Percentiles rank a stretch among this genome's conserved stretches.
Evolutionary conservation across 2,113 vertebrate genomes (phyloP).

Genomic region (Cinclus cinclus): DNA sequence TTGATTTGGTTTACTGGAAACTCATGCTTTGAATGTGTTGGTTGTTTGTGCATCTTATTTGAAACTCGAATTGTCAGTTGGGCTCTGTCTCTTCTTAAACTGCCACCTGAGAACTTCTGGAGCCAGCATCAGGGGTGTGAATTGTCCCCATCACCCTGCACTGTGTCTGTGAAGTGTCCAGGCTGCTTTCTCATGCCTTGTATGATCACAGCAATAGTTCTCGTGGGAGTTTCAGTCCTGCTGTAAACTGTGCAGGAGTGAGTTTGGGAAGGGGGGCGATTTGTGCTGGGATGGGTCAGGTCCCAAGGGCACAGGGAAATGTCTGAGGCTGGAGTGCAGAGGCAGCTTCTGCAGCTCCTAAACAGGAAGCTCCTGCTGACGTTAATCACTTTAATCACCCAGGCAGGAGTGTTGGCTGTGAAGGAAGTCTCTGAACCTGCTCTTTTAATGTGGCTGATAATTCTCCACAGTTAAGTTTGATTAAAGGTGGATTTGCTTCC

Average conservation of each 20-base stretch:
- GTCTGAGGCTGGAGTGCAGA: neutral
- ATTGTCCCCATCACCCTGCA: fast-evolving
- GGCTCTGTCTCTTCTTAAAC: neutral
- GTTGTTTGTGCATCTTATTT: neutral
- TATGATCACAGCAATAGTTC: neutral
- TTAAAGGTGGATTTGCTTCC: neutral
- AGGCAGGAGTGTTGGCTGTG: neutral
- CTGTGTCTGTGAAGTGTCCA: neutral
- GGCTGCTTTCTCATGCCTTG: neutral
- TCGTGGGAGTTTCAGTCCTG: fast-evolving
- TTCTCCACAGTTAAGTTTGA: fast-evolving
- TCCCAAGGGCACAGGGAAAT: neutral
- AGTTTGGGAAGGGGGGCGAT: neutral
- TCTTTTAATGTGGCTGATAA: neutral
- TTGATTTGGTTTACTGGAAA: neutral
- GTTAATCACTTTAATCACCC: neutral
- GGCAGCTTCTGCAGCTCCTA: neutral
- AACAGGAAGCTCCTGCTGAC: neutral
- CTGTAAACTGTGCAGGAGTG: neutral
- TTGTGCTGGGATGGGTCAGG: neutral
- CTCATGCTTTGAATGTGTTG: fast-evolving
- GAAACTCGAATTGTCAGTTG: neutral
- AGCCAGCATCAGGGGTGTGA: neutral
- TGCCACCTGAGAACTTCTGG: neutral
- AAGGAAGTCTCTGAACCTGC: neutral